Evolutionary conservation across 2,888 invertebrate genomes (phyloP).

Genomic region (Drosophila eohydei): DNA sequence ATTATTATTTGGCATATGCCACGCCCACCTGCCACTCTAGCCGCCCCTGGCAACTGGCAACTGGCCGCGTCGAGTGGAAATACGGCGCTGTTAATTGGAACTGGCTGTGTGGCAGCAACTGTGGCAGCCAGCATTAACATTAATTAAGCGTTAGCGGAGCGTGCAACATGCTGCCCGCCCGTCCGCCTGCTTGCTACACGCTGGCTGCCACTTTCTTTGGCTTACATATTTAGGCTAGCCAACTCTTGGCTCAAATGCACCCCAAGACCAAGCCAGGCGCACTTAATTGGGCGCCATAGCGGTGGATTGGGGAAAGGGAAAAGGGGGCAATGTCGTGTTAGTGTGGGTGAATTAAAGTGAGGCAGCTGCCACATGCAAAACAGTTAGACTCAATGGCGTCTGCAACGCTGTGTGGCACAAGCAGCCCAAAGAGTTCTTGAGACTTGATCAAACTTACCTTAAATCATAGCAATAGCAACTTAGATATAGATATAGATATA

Average conservation of each 20-base stretch:
- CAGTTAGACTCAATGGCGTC: conserved; percentile 36
- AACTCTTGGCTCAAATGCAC: conserved; percentile 43
- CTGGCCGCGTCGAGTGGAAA: conserved; percentile 16
- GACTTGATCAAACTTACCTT: too few species aligned
- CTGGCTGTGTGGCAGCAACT: conserved; percentile 20
- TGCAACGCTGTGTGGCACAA: background rate
- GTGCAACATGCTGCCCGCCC: conserved; percentile 65
- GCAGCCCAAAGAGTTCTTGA: too few species aligned
- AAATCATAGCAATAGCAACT: too few species aligned
- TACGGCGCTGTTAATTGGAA: conserved; percentile 65
- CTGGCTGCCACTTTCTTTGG: conserved; percentile 64
- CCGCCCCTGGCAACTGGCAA: background rate
- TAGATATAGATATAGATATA: too few species aligned
- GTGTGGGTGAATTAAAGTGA: background rate
- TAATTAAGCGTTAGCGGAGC: conserved; percentile 77
- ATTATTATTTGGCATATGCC: conserved; percentile 43
- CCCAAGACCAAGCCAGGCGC: conserved; percentile 41
- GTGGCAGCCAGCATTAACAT: conserved; percentile 53
- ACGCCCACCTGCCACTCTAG: background rate
- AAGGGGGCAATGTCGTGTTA: too few species aligned
- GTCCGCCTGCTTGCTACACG: background rate
- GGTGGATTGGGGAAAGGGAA: background rate
- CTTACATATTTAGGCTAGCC: conserved; percentile 55
- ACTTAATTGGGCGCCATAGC: conserved; percentile 50
- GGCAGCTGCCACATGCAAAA: conserved; percentile 45